phyloP scores from a whole-genome alignment of 2,113 vertebrate genomes.

The Telmatochromis sp. region DNA sequence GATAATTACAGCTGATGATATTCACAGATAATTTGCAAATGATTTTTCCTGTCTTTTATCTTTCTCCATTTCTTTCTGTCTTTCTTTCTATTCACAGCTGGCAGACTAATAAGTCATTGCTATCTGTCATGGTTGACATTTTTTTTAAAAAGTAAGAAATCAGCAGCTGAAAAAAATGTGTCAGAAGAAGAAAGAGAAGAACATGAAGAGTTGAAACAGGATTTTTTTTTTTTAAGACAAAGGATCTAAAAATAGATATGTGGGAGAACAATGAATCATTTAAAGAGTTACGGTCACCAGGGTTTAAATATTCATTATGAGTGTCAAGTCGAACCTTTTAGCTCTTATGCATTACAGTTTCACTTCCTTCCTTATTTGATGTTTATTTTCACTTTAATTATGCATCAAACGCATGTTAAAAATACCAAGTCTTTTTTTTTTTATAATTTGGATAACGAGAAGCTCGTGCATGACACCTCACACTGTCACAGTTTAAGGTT shows the following conservation, averaged over 20 bases:
- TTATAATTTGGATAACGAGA: background rate
- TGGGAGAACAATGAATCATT: slow-evolving; percentile 46
- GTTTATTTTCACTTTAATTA: slow-evolving; percentile 55
- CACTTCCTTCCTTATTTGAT: slow-evolving; percentile 24
- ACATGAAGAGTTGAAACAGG: background rate
- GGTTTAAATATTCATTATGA: slow-evolving; percentile 61
- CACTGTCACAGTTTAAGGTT: background rate
- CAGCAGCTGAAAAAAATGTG: background rate
- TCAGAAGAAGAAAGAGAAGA: background rate
- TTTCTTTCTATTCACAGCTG: background rate
- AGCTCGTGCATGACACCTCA: background rate
- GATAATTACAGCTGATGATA: slow-evolving; percentile 54
- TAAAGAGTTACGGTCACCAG: slow-evolving; percentile 39
- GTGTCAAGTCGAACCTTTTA: slow-evolving; percentile 49
- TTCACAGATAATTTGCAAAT: slow-evolving; percentile 48
- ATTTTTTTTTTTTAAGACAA: slow-evolving; percentile 1
- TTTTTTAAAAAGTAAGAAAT: background rate
- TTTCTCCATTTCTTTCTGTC: background rate
- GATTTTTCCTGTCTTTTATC: background rate
- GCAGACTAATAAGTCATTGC: background rate
- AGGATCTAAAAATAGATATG: slow-evolving; percentile 46
- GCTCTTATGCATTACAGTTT: slow-evolving; percentile 32
- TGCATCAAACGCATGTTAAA: slow-evolving; percentile 37
- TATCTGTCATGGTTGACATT: background rate
- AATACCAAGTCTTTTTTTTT: slow-evolving; percentile 5